These are phyloP conservation scores for Aphelocoma californica DNA, from an alignment of 2,797 vertebrate genomes.

Conservation along the genomic window DNA sequence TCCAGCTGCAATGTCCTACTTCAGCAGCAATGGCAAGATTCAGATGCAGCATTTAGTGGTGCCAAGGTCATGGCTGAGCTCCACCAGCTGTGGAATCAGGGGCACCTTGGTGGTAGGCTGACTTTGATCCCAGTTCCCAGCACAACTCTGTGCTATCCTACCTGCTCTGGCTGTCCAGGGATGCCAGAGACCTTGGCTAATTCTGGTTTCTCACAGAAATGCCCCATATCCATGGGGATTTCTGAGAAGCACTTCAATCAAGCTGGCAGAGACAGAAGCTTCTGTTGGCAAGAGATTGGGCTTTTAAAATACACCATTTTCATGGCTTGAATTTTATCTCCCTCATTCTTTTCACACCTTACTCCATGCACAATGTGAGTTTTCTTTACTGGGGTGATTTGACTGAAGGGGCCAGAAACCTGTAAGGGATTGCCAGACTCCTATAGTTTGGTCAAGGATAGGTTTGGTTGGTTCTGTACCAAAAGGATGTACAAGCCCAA, in stretches of 20 bases:
- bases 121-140: neutral
- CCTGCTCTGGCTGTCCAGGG: neutral
- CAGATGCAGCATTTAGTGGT: neutral
- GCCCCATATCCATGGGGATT: neutral
- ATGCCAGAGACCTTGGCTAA: fast-evolving
- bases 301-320: neutral
- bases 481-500: neutral
- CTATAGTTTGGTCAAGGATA: neutral
- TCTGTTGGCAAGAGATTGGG: neutral
- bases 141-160: neutral
- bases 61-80: neutral
- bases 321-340: neutral
- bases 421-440: neutral
- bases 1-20: neutral
- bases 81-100: neutral
- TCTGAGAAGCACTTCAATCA: neutral
- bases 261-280: neutral
- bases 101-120: neutral
- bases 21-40: neutral
- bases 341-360: neutral
- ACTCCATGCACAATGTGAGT: neutral
- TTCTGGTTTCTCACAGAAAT: neutral
- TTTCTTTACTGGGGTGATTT: neutral
- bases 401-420: neutral
- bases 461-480: neutral